Percentiles rank a stretch among this genome's conserved stretches.
Evolutionary conservation across 1,140 invertebrate species (phyloP).

Genomic region (Neodiprion lecontei): DNA sequence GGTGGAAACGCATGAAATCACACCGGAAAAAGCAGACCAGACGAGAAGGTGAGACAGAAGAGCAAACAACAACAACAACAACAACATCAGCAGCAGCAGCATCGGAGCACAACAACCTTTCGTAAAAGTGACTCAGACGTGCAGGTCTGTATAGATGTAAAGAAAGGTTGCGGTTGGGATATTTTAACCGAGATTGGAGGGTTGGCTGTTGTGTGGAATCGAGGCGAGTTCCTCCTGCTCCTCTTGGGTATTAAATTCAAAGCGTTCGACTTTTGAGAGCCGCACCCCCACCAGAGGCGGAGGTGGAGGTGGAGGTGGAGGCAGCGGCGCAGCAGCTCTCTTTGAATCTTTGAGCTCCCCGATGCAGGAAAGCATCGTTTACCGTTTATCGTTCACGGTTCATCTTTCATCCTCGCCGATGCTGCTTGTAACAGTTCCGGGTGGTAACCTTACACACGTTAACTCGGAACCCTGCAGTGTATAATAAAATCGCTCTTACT

Average conservation of each 20-base stretch:
- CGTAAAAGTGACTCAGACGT: too few relatives aligned
- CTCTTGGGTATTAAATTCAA: not conserved
- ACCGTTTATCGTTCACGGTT: not conserved
- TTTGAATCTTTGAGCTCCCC: not conserved
- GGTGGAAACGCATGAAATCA: slow-evolving; percentile 12
- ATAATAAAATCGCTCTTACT: too few relatives aligned
- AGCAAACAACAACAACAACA: slow-evolving; percentile 9
- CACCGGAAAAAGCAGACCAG: slow-evolving; percentile 6
- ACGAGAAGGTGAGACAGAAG: not conserved
- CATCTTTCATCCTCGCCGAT: not conserved
- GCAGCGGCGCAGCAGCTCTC: too few relatives aligned
- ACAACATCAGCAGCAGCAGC: slow-evolving; percentile 27
- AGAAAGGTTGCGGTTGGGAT: not conserved
- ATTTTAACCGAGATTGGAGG: not conserved
- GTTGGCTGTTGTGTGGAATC: not conserved
- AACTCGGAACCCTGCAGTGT: too few relatives aligned
- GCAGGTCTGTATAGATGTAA: too few relatives aligned
- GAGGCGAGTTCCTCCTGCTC: not conserved
- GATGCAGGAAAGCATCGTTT: slow-evolving; percentile 1
- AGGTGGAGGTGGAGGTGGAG: too few relatives aligned
- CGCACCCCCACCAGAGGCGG: not conserved
- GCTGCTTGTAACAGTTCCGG: too few relatives aligned
- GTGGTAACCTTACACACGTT: too few relatives aligned
- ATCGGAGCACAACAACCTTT: slow-evolving; percentile 8
- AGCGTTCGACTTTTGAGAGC: slow-evolving; percentile 1